These are phyloP conservation scores for Conus canariensis DNA, from an alignment of 2,888 invertebrate species.

Conservation along the genomic window DNA sequence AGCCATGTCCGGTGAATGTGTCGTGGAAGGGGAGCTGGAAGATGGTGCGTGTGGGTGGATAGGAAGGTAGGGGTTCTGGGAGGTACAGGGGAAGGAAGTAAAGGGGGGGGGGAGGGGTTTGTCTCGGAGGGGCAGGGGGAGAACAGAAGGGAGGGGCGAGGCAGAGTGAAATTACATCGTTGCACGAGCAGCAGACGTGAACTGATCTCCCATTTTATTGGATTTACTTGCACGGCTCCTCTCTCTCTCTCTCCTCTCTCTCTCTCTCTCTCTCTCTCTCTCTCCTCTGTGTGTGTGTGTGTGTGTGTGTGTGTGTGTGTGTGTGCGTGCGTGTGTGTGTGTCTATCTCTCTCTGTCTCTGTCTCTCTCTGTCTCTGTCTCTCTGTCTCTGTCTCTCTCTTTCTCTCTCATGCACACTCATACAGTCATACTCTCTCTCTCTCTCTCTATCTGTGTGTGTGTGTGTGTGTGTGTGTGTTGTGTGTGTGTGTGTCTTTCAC, in stretches of 20 bases:
- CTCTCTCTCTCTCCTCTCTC: background rate
- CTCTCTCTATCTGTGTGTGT: background rate
- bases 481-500: background rate
- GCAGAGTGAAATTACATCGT: background rate
- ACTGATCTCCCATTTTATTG: too few relatives aligned
- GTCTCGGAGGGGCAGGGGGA: too few relatives aligned
- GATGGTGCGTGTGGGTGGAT: too few relatives aligned
- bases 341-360: background rate
- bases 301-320: background rate
- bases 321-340: too few relatives aligned
- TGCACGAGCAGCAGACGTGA: too few relatives aligned
- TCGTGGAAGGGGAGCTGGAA: too few relatives aligned
- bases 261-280: background rate
- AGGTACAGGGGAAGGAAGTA: too few relatives aligned
- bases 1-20: too few relatives aligned
- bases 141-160: too few relatives aligned
- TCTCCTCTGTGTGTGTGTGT: background rate
- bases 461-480: too few relatives aligned
- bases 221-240: background rate
- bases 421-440: background rate
- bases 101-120: too few relatives aligned
- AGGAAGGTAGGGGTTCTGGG: too few relatives aligned
- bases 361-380: background rate
- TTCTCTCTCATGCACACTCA: background rate
- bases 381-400: slow-evolving; percentile 7